Evolutionary conservation across 1,140 invertebrate species (phyloP), one percentile per base, ranked within the genome.

Genomic region (Hormaphis cornu): DNA sequence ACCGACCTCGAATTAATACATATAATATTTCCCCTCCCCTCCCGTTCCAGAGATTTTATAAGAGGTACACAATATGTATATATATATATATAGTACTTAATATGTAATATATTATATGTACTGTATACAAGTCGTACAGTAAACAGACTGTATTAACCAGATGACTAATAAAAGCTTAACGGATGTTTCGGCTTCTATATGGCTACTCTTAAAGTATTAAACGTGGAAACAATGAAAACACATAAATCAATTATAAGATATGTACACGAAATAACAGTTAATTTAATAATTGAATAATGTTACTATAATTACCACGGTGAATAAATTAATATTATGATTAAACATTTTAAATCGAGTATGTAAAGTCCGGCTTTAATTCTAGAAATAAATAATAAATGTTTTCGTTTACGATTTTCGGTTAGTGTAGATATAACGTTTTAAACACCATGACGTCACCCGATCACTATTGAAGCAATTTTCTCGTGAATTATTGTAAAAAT

Each of bases 1-100:
- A 20, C 26, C 42, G 58, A 44, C 58, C 58, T 61, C 58, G 59
- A 66, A 50, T 44, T 35, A 66, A 66, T n/a, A 46, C 26, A 66
- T 26, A 50, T 30, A 46, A 46, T 66, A n/a, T n/a, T n/a, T n/a
- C n/a, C n/a, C n/a, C n/a, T n/a, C n/a, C n/a, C n/a, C 24, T 26
- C 54, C 54, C 14, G 22, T 58, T 58, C 33, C 12, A 10, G 7
- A n/a, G 37, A 14, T 24, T 20, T 7, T 56, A 56, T 40, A 37
- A n/a, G n/a, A n/a, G n/a, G n/a, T 37, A 9, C 30, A 33, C 9
- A 37, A 37, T 37, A 20, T 18, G 6, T 37, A 46, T 20, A 46
- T 28, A 52, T 16, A 28, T 26, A 52, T 52, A n/a, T n/a, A n/a
- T n/a, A n/a, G n/a, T n/a, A n/a, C n/a, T n/a, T n/a, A n/a, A n/a